Base-by-base conservation (phyloP, 2,888 invertebrate genomes). In the Camponotus fellah region DNA sequence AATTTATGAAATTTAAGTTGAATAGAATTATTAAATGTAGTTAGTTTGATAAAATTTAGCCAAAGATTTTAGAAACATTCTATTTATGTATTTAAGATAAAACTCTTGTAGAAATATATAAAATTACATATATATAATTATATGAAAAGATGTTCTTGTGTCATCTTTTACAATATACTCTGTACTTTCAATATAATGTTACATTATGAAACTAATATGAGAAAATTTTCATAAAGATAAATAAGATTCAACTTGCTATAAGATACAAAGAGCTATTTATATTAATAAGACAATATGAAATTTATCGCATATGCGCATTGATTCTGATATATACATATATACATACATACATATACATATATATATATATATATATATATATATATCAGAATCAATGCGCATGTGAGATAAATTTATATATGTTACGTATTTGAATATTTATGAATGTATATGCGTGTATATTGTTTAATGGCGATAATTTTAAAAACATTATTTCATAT, bases 21-120 rank as follows among this genome's bases (percentile, higher is more conserved):
- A 64, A 21, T 34, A 26, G 4, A 76, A 65, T 37, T 37, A 64
- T 17, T 17, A 4, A 37, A 17, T 37, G 34, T 3, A 62, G 32
- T 12, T 3, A 62, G 32, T 12, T 43, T 49, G 17, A 32, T 49
- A 37, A 76, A 76, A 65, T 53, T 75, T 75, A 49, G 12, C 34
- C 53, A 26, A 76, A 76, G 37, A 76, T 40, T 76, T 76, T 65
- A 53, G 49, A 37, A 76, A 76, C 76, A 65, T 37, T 8, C 49
- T 17, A 14, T 32, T 37, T 64, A n/a, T n/a, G 17, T 53, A 49
- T 0, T 40, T 12, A 14, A 53, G 34, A 37, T 53, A 17, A 76
- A 53, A 53, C 26, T 65, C 3, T 17, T 53, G 37, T 76, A 76
- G 37, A 76, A 76, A 76, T 49, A 76, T 76, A 76, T 14, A 76